phyloP scores from a whole-genome alignment of 2,113 vertebrate genomes.

The Gila orcuttii region DNA sequence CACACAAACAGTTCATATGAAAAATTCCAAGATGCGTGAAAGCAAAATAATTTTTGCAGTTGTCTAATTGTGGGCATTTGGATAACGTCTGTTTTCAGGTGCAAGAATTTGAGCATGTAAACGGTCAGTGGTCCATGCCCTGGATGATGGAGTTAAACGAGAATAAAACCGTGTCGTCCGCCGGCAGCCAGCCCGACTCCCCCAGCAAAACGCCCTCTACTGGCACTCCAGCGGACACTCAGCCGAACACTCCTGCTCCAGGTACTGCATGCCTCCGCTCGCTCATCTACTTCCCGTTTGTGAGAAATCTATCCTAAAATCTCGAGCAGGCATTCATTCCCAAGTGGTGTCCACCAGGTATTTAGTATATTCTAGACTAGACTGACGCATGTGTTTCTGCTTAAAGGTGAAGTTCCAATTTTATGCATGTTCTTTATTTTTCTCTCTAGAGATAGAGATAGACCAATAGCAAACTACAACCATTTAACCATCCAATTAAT shows the following conservation, averaged over 20 bases:
- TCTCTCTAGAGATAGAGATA: no score
- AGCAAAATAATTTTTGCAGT: background rate
- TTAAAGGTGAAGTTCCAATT: no score
- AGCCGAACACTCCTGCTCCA: constrained; percentile 92
- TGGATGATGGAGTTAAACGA: constrained; percentile 96
- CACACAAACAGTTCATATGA: background rate
- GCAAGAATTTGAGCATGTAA: constrained; percentile 97
- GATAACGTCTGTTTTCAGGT: constrained; percentile 74
- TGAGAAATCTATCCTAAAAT: no score
- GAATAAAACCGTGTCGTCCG: constrained; percentile 82
- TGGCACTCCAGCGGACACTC: constrained; percentile 92
- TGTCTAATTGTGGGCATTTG: background rate
- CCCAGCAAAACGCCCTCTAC: constrained; percentile 81
- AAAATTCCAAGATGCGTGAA: background rate
- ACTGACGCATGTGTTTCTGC: no score
- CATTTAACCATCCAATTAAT: no score
- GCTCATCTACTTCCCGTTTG: no score
- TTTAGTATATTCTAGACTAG: no score
- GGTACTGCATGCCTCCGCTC: constrained; percentile 61
- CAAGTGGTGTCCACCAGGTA: no score
- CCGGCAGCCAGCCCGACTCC: constrained; percentile 74
- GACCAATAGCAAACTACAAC: no score
- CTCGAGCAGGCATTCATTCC: no score
- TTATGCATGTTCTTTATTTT: no score
- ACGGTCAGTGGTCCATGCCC: constrained; percentile 97